Evolutionary conservation across 2,888 invertebrate species (phyloP).

Genomic region (Zelleria hepariella): DNA sequence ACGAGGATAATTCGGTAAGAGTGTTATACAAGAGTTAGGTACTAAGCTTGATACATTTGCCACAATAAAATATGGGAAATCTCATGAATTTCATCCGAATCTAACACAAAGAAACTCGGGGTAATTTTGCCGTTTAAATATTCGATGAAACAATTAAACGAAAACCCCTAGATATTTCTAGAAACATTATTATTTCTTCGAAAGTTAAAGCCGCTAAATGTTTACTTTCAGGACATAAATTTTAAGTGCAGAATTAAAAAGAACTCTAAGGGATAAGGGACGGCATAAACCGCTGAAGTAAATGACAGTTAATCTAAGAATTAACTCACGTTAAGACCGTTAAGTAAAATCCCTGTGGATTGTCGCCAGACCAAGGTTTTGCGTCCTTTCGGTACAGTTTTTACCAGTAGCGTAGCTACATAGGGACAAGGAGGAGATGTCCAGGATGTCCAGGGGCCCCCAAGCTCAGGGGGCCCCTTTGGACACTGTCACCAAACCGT

Average conservation of each 20-base stretch:
- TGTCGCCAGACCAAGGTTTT: background rate
- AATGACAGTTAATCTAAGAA: background rate
- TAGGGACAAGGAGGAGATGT: too few species aligned
- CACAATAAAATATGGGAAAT: too few species aligned
- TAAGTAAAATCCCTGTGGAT: background rate
- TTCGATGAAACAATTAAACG: background rate
- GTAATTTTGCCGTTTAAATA: background rate
- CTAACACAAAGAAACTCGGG: background rate
- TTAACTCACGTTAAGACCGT: background rate
- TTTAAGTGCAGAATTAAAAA: background rate
- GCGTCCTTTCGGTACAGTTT: background rate
- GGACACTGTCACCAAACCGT: too few species aligned
- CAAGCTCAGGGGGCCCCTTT: too few species aligned
- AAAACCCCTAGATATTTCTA: background rate
- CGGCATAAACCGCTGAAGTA: background rate
- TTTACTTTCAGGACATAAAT: background rate
- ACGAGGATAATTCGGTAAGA: too few species aligned
- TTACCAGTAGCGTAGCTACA: too few species aligned
- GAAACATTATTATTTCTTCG: background rate
- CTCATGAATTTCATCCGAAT: background rate
- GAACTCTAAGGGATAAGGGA: background rate
- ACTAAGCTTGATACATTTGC: too few species aligned
- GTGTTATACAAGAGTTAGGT: too few species aligned
- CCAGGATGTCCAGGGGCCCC: too few species aligned
- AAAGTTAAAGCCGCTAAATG: background rate